phyloP scores from a whole-genome alignment of 64 coral and sea anemone genomes.

The Montipora foliosa region DNA sequence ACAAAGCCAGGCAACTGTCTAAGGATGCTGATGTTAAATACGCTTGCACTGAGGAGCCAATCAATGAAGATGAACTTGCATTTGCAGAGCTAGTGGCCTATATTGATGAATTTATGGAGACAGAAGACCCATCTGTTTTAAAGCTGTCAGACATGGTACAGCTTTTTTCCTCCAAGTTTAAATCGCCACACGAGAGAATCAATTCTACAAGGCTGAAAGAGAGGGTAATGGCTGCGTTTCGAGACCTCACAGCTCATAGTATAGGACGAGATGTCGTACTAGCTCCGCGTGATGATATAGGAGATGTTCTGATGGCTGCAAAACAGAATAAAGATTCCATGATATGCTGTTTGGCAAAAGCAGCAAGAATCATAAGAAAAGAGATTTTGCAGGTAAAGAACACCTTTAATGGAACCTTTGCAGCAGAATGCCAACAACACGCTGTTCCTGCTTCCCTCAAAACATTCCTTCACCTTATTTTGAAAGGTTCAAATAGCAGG shows the following conservation, averaged over 20 bases:
- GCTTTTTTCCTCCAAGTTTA: constrained; percentile 8
- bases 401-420: too few relatives aligned
- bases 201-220: constrained; percentile 44
- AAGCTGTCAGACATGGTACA: constrained; percentile 20
- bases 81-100: constrained; percentile 36
- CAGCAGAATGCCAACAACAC: too few relatives aligned
- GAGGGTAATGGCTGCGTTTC: constrained; percentile 3
- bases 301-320: too few relatives aligned
- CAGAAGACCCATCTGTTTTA: background rate
- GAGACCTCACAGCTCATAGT: constrained; percentile 11
- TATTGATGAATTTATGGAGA: constrained; percentile 16
- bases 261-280: background rate
- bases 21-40: background rate
- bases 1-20: background rate
- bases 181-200: background rate
- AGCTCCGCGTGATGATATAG: too few relatives aligned
- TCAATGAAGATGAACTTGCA: constrained; percentile 5
- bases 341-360: too few relatives aligned
- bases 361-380: too few relatives aligned
- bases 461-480: constrained; percentile 3
- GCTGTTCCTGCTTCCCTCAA: background rate
- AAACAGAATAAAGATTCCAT: too few relatives aligned
- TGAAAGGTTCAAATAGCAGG: background rate
- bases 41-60: background rate
- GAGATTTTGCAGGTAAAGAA: too few relatives aligned